These are phyloP conservation scores for Mohoua ochrocephala DNA, from an alignment of 2,113 vertebrate genomes.

Conservation along the genomic window DNA sequence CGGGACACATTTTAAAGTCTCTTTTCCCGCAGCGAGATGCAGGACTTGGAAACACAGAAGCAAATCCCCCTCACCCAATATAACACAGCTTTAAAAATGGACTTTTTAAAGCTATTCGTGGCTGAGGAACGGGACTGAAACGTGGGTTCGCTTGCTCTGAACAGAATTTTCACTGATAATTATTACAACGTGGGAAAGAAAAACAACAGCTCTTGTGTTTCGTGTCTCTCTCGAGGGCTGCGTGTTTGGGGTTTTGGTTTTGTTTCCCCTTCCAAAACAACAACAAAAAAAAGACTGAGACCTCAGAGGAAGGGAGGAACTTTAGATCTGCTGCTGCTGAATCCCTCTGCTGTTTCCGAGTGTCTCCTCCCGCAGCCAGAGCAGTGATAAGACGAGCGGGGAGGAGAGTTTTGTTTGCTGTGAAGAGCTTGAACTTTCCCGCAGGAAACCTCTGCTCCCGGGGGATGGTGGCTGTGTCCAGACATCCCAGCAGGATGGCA, in stretches of 20 bases:
- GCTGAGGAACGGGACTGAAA: background rate
- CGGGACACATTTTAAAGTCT: background rate
- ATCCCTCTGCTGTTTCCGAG: background rate
- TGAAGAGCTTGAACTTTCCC: background rate
- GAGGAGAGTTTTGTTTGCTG: background rate
- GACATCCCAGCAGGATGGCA: fast-evolving
- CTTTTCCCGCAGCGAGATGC: background rate
- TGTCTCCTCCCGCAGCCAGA: background rate
- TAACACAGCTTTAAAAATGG: background rate
- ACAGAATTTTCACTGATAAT: background rate
- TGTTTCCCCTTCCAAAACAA: background rate
- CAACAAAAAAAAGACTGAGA: background rate
- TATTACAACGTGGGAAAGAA: background rate
- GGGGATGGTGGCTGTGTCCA: fast-evolving
- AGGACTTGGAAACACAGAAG: background rate
- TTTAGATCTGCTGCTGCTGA: background rate
- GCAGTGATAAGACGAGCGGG: background rate
- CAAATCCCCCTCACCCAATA: background rate
- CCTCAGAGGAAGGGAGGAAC: slow-evolving; percentile 2
- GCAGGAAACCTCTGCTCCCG: background rate
- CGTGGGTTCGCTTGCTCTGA: background rate
- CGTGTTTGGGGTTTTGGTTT: background rate
- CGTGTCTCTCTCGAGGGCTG: background rate
- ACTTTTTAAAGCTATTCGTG: background rate
- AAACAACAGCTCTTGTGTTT: background rate